phyloP scores from a whole-genome alignment of 1,140 invertebrate genomes.

The Pogonus chalceus region DNA sequence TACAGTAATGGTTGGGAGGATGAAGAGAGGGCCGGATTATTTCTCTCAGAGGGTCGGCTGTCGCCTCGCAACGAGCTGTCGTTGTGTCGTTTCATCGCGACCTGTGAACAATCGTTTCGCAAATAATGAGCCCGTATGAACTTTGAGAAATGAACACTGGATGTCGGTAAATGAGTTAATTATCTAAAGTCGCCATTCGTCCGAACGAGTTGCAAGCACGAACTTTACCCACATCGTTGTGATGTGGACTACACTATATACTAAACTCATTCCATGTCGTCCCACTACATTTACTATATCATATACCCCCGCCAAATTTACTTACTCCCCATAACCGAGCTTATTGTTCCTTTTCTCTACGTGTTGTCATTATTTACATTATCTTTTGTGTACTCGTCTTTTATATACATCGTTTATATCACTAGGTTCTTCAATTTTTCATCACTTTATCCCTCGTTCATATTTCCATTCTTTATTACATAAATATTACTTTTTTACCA shows the following conservation, averaged over 20 bases:
- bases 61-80: too few species aligned
- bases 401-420: not conserved
- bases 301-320: not conserved
- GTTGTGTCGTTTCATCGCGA: too few species aligned
- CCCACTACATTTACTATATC: not conserved
- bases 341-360: not conserved
- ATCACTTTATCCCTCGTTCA: not conserved
- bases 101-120: constrained; percentile 20
- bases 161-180: constrained; percentile 32
- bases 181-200: constrained; percentile 21
- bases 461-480: not conserved
- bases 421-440: not conserved
- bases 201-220: not conserved
- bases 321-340: not conserved
- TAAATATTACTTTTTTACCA: too few species aligned
- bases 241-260: not conserved
- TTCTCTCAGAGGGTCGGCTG: too few species aligned
- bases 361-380: not conserved
- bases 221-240: constrained; percentile 3
- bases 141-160: constrained; percentile 31
- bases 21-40: too few species aligned
- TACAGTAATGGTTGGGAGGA: too few species aligned
- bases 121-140: constrained; percentile 34
- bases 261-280: not conserved
- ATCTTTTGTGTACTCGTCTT: not conserved